Evolutionary conservation across 2,113 vertebrate species (phyloP), one percentile per base, ranked within the genome.

Genomic region (Hystrix brachyura): DNA sequence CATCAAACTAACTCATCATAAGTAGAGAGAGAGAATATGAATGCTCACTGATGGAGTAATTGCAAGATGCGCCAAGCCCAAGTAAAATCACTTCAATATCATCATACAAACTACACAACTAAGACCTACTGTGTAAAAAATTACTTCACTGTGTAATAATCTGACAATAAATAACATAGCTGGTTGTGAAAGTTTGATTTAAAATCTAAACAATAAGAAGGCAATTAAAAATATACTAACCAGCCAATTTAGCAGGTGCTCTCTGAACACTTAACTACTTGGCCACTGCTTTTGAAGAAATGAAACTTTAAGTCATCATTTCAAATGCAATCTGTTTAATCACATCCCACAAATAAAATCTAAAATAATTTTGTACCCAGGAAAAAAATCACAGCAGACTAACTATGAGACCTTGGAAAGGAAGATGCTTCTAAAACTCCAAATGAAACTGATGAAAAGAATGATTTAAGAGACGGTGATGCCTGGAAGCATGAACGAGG

Each of bases 181-280:
- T 96, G 92, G 85, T 97, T 93, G 86, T 62, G 43, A 82, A 95
- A 94, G n/a, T 92, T 76, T 86, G 65, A 97, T 94, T 93, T 95
- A 96, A 96, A 96, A 38, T 74, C 74, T 88, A 79, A 91, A 95
- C 74, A 84, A 87, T 74, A 94, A 87, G 76, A 94, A 60, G n/a
- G 29, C 69, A 91, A 91, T 74, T 86, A 93, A 95, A 90, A 88
- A 91, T 0, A 87, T 13, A 53, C 92, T 78, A 96, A 90, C 80
- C 84, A 96, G 57, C n/a, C 46, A 60, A 90, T 71, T 90, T 78
- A 94, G 76, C 92, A 97, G 81, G 92, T 82, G 71, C 78, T 96
- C 76, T 92, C 32, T 93, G n/a, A 94, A 95, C 43, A 91, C 15
- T 60, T 84, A 94, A 89, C 83, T 93, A 90, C 55, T 94, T 46